Evolutionary conservation across 2,113 vertebrate species (phyloP).

Genomic region (Myotis brandtii): DNA sequence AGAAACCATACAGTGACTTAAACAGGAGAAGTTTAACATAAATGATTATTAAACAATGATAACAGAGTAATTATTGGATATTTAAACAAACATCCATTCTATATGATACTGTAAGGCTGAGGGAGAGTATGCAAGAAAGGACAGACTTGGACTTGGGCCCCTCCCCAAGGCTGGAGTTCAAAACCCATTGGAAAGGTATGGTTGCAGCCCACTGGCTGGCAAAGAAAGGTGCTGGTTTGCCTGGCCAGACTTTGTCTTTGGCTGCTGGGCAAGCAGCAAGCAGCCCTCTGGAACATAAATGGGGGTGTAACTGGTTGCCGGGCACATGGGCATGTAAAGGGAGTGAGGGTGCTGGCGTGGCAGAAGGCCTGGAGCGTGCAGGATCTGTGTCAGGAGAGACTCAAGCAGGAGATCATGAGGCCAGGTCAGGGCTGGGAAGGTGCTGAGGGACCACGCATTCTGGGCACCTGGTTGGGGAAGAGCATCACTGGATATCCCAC

Average conservation of each 20-base stretch:
- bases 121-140: background rate
- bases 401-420: background rate
- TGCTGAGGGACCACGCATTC: background rate
- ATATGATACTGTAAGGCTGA: background rate
- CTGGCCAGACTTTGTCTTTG: background rate
- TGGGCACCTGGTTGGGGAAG: background rate
- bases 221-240: background rate
- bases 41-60: background rate
- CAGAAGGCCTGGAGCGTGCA: background rate
- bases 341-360: background rate
- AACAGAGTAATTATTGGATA: background rate
- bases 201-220: background rate
- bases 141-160: background rate
- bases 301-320: background rate
- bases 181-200: background rate
- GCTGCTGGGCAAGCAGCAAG: background rate
- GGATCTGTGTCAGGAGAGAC: background rate
- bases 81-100: background rate
- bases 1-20: background rate
- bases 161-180: background rate
- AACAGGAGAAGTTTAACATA: background rate
- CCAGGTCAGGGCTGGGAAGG: background rate
- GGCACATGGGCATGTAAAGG: background rate
- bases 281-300: background rate
- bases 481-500: background rate